Base-by-base conservation (phyloP, 2,888 invertebrate genomes). In the Lepidochitona cinerea region DNA sequence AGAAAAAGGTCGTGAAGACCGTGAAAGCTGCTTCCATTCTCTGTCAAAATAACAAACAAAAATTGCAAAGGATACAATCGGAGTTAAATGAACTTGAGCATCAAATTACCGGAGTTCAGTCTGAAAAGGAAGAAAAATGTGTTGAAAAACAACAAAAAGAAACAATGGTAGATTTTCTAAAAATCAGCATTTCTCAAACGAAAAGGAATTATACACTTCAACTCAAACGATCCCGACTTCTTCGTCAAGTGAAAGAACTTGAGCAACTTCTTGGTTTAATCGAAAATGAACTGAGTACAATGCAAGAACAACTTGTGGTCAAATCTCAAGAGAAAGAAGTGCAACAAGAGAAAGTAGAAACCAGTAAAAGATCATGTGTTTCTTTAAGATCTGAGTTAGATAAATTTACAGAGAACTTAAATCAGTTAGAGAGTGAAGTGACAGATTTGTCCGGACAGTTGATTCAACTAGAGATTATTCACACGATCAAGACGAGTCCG, bases 111-210 rank as follows among this genome's bases (percentile, higher is more conserved):
- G 76, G 79, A 32, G 86, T 80, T 33, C 78, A 80, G 68, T 81
- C 82, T 37, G 81, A 84, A 53, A 83, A 87, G 77, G 80, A 83
- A 37, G 75, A 74, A 41, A 87, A 85, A 67, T 64, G 78, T 59
- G 84, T 79, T 26, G 87, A 87, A 76, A 85, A 86, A 70, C 81
- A 82, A 65, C 87, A 88, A 71, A 88, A 89, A 72, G 88, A 89
- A 70, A 87, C 83, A 72, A 89, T 89, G 85, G 86, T 86, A 26
- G 89, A 88, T 69, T 89, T 89, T 77, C 79, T 89, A 18, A 87
- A 88, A 68, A 79, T 89, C 49, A 88, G 88, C 59, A 81, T 89
- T 37, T 80, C 88, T 4, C 89, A 89, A 72, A 89, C 88, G 0
- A 87, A 85, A 73, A 82, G 83, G 68, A 89, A 89, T 75, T 88